Evolutionary conservation across 2,888 invertebrate species (phyloP).

Genomic region (Drosophila pseudotakahashii): DNA sequence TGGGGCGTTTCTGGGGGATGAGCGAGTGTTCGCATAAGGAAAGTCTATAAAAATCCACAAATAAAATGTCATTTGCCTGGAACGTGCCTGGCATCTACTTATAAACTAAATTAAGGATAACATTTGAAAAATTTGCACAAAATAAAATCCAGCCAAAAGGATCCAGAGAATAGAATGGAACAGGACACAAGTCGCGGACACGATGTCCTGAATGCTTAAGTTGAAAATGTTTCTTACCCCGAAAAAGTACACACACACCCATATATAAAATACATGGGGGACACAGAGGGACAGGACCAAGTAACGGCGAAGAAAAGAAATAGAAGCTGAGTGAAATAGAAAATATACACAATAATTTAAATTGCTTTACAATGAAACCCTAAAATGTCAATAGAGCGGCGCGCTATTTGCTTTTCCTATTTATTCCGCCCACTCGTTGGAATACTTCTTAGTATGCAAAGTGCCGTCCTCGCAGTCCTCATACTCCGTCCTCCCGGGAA

Average conservation of each 20-base stretch:
- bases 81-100: slow-evolving; percentile 81
- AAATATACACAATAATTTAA: slow-evolving; percentile 77
- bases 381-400: slow-evolving; percentile 74
- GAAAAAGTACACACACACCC: neutral
- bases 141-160: slow-evolving; percentile 69
- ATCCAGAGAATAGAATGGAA: slow-evolving; percentile 25
- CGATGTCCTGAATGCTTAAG: slow-evolving; percentile 76
- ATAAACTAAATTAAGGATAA: slow-evolving; percentile 80
- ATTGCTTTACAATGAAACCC: slow-evolving; percentile 80
- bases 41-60: slow-evolving; percentile 78
- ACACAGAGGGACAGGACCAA: neutral
- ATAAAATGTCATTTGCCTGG: slow-evolving; percentile 82
- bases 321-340: slow-evolving; percentile 54
- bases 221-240: slow-evolving; percentile 49
- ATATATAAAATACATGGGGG: neutral
- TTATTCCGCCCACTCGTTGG: slow-evolving; percentile 38
- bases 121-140: slow-evolving; percentile 80
- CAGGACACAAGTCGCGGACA: slow-evolving; percentile 65
- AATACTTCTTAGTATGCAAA: slow-evolving; percentile 71
- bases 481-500: neutral
- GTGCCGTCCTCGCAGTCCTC: slow-evolving; percentile 58
- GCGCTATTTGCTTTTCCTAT: slow-evolving; percentile 70
- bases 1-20: neutral
- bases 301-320: slow-evolving; percentile 2
- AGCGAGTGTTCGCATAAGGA: slow-evolving; percentile 33